Percentiles rank a stretch among this genome's conserved stretches.
These are phyloP conservation scores for Sweltsa coloradensis DNA, from an alignment of 1,140 invertebrate species.

Conservation along the genomic window DNA sequence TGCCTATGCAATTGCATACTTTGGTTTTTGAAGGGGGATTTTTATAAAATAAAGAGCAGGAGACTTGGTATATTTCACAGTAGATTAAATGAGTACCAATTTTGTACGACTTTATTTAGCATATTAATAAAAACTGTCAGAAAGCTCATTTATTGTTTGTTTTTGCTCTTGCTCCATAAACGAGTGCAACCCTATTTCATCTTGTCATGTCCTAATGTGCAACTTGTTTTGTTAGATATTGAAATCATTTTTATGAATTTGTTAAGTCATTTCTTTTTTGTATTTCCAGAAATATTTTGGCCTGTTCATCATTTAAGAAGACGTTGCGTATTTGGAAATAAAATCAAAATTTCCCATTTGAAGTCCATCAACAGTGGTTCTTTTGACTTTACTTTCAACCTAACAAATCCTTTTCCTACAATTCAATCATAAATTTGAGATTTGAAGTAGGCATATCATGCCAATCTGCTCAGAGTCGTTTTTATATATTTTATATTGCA, in stretches of 20 bases:
- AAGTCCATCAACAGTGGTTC: conserved; percentile 23
- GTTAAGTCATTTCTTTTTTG: conserved; percentile 24
- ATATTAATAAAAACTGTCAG: conserved; percentile 22
- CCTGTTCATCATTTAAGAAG: conserved; percentile 29
- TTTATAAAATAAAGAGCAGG: conserved; percentile 59
- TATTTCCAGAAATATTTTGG: conserved; percentile 37
- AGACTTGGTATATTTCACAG: conserved; percentile 27
- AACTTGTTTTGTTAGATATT: conserved; percentile 17
- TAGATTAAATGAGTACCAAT: conserved; percentile 5
- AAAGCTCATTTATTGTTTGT: conserved; percentile 16
- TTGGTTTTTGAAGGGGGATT: conserved; percentile 63
- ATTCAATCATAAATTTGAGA: no score
- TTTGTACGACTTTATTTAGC: conserved; percentile 15
- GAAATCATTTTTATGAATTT: conserved; percentile 20
- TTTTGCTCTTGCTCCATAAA: conserved; percentile 16
- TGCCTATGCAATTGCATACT: conserved; percentile 52
- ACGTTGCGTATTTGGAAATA: conserved; percentile 39
- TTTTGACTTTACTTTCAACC: conserved; percentile 3
- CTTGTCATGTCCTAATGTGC: conserved; percentile 9
- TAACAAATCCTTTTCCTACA: neutral
- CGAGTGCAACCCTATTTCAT: conserved; percentile 15
- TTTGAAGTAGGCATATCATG: no score
- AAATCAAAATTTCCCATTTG: conserved; percentile 34
- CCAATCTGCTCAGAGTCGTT: no score
- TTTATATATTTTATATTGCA: no score